Evolutionary conservation across 1,140 invertebrate genomes (phyloP), one percentile per base, ranked within the genome.

Genomic region (Drosophila sulfurigaster): DNA sequence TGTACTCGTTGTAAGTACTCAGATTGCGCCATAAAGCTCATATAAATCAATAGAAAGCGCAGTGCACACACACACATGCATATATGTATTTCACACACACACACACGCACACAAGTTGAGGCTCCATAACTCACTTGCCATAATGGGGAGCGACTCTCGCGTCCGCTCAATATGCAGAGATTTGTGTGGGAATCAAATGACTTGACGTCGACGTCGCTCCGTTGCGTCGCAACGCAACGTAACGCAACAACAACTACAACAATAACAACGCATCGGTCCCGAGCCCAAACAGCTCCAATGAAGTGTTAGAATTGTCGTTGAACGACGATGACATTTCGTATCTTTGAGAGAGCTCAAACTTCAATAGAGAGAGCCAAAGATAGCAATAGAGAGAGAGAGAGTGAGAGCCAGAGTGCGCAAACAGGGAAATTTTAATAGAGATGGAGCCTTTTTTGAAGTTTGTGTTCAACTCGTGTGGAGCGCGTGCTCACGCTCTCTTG

Each of bases 31-130:
- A 86, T 86, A 85, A 85, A 85, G 76, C 82, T 78, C 81, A 86
- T 81, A 89, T 88, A 88, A 88, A 88, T 88, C 83, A 88, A 88
- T 88, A 88, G 83, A 88, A 88, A 88, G 83, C 83, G 83, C 85
- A 78, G 77, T 51, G 43, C 48, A 60, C 59, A 81, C 70, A 74
- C 49, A 70, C 49, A 25, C 32, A 67, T 20, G 62, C 41, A 73
- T 25, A 45, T 3, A 46, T 57, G 13, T 20, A 20, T 15, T 20
- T 16, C 67, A 63, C 49, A 67, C 59, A 77, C 57, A 58, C 25
- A 49, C 28, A 60, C 28, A 41, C 51, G 43, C 13, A 45, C 10
- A 56, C 25, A 54, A 2, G 49, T n/a, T 69, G 30, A 60, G 63
- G 46, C 63, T 65, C 80, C 80, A 87, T 88, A 87, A 83, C 83